A percentile compares a stretch with the other conserved stretches of the same genome.
Conservation (phyloP, 2,888 invertebrate genomes). For the Eupithecia exiguata region DNA sequence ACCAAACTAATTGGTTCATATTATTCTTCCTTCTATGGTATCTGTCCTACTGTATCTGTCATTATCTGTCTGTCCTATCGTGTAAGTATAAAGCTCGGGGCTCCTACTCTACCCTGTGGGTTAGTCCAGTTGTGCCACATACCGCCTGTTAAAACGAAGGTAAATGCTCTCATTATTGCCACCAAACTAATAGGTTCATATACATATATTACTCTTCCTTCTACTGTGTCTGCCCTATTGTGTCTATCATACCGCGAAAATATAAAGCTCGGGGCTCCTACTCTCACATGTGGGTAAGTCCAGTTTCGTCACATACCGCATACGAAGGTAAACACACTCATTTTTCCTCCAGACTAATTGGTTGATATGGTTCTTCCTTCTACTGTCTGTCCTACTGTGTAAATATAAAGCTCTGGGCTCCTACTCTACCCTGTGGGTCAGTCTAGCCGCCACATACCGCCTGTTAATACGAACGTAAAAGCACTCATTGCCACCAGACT, state of each 20-base stretch:
- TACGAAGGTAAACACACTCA: constrained; percentile 59
- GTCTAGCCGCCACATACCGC: constrained; percentile 56
- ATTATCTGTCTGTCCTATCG: too few relatives aligned
- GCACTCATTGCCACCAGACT: constrained; percentile 51
- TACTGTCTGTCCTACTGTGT: background rate
- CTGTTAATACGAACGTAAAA: constrained; percentile 64
- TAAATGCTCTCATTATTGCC: constrained; percentile 54
- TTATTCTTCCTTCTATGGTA: background rate
- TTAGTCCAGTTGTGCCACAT: constrained; percentile 54
- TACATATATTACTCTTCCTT: too few relatives aligned
- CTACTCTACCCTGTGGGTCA: constrained; percentile 37
- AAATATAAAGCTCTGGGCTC: background rate
- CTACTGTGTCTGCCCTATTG: too few relatives aligned
- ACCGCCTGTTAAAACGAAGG: constrained; percentile 62
- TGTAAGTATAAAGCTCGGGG: background rate
- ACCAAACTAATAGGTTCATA: constrained; percentile 58
- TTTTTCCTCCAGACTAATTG: constrained; percentile 58
- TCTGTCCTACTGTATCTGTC: too few relatives aligned
- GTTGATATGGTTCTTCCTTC: constrained; percentile 7
- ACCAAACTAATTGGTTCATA: constrained; percentile 53
- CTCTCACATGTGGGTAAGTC: too few relatives aligned
- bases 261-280: too few relatives aligned
- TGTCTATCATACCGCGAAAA: too few relatives aligned
- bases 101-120: constrained; percentile 35
- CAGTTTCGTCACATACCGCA: too few relatives aligned